Evolutionary conservation across 2,888 invertebrate genomes (phyloP).

Genomic region (Galeruca laticollis): DNA sequence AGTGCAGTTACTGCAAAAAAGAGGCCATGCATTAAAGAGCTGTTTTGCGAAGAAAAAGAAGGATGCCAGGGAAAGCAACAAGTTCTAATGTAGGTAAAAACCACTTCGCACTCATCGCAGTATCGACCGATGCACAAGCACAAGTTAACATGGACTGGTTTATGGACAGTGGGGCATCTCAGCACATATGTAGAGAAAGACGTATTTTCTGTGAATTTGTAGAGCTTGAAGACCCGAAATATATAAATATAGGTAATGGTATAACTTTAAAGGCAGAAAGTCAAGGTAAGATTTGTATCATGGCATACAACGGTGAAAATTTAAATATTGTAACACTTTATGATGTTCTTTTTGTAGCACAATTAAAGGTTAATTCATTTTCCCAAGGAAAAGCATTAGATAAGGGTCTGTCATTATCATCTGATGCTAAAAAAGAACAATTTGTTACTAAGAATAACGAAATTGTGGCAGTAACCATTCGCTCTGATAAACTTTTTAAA

Average conservation of each 20-base stretch:
- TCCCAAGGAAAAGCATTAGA: constrained; percentile 40
- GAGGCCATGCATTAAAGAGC: constrained; percentile 35
- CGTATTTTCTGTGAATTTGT: constrained; percentile 32
- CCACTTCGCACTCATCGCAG: constrained; percentile 17
- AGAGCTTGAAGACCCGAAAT: background rate
- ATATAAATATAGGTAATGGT: constrained; percentile 21
- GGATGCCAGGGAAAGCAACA: background rate
- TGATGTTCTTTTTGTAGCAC: background rate
- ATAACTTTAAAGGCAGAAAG: no score
- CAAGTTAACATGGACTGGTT: constrained; percentile 1
- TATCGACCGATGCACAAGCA: constrained; percentile 9
- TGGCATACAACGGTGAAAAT: constrained; percentile 34
- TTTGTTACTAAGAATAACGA: no score
- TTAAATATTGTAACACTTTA: constrained; percentile 35
- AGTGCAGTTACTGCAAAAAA: constrained; percentile 38
- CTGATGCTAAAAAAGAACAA: constrained; percentile 34
- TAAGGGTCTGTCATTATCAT: constrained; percentile 42
- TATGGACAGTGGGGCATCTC: constrained; percentile 39
- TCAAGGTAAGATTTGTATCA: constrained; percentile 21
- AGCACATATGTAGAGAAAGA: constrained; percentile 43
- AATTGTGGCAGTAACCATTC: no score
- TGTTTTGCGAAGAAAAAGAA: constrained; percentile 34
- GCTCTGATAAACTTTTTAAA: no score
- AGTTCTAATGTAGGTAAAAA: constrained; percentile 6
- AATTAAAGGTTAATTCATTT: no score